A percentile compares a stretch with the other conserved stretches of the same genome.
phyloP scores from a whole-genome alignment of 1,140 invertebrate genomes.

The Parapsyche elsis region DNA sequence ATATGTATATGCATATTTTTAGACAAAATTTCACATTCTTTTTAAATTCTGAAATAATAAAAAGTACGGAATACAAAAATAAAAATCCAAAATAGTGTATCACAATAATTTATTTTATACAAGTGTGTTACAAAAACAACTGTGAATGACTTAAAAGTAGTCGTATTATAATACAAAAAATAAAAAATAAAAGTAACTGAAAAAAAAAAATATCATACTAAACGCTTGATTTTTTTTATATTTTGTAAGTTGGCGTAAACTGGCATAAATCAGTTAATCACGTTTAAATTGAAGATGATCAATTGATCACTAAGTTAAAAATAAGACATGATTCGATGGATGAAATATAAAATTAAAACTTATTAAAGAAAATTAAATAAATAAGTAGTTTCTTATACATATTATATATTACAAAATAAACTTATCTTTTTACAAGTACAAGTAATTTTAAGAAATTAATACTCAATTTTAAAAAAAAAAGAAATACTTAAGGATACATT shows the following conservation, averaged over 20 bases:
- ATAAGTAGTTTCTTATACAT: constrained; percentile 28
- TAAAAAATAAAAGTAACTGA: constrained; percentile 30
- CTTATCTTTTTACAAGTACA: constrained; percentile 27
- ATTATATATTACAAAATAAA: constrained; percentile 50
- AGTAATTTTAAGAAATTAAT: not conserved
- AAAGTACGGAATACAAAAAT: no score
- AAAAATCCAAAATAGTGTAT: constrained; percentile 43
- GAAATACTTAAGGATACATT: constrained; percentile 3
- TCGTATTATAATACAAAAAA: constrained; percentile 49
- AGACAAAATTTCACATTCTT: no score
- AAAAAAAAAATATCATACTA: constrained; percentile 17
- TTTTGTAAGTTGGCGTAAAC: not conserved
- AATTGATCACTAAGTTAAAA: constrained; percentile 1
- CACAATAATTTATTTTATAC: constrained; percentile 57
- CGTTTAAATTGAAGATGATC: constrained; percentile 14
- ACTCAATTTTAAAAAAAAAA: constrained; percentile 18
- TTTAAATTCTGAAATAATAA: no score
- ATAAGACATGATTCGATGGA: constrained; percentile 24
- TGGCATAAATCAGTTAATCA: constrained; percentile 29
- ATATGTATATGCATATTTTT: no score
- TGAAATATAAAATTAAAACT: constrained; percentile 10
- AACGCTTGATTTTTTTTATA: not conserved
- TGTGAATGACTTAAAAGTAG: constrained; percentile 48
- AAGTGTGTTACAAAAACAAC: constrained; percentile 53
- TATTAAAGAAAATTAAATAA: constrained; percentile 47